A percentile compares a stretch with the other conserved stretches of the same genome.
Conservation (phyloP, 2,888 invertebrate genomes). For the Coenonympha glycerion region DNA sequence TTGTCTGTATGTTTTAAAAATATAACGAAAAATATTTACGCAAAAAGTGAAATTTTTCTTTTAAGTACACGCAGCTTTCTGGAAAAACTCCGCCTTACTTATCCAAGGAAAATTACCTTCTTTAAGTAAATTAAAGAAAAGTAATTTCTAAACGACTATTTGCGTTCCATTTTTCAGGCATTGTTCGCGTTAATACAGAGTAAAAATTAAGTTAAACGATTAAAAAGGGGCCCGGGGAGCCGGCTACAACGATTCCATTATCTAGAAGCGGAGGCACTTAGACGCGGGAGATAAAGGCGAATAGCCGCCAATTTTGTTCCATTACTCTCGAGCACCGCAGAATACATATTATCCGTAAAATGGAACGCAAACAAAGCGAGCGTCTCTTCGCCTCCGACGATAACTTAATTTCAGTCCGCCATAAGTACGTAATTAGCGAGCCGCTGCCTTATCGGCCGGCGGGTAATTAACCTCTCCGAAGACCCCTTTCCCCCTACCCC, state of each 20-base stretch:
- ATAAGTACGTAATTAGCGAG: constrained; percentile 77
- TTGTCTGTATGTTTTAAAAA: no score
- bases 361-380: constrained; percentile 74
- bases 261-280: constrained; percentile 49
- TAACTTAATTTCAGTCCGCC: constrained; percentile 76
- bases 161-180: constrained; percentile 7
- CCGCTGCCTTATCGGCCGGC: constrained; percentile 75
- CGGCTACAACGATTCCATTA: constrained; percentile 68
- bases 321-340: constrained; percentile 64
- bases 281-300: constrained; percentile 66
- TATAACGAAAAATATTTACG: no score
- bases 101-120: neutral
- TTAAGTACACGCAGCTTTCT: no score
- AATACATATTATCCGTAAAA: constrained; percentile 72
- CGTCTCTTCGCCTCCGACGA: constrained; percentile 72
- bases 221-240: constrained; percentile 60
- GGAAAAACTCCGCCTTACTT: no score
- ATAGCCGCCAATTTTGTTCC: constrained; percentile 71
- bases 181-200: constrained; percentile 21
- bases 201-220: constrained; percentile 61
- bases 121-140: neutral
- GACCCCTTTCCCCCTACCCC: constrained; percentile 38
- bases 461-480: constrained; percentile 73
- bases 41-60: no score
- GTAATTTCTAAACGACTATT: neutral